phyloP scores from a whole-genome alignment of 2,113 vertebrate species.

The Ceuthmochares aereus region DNA sequence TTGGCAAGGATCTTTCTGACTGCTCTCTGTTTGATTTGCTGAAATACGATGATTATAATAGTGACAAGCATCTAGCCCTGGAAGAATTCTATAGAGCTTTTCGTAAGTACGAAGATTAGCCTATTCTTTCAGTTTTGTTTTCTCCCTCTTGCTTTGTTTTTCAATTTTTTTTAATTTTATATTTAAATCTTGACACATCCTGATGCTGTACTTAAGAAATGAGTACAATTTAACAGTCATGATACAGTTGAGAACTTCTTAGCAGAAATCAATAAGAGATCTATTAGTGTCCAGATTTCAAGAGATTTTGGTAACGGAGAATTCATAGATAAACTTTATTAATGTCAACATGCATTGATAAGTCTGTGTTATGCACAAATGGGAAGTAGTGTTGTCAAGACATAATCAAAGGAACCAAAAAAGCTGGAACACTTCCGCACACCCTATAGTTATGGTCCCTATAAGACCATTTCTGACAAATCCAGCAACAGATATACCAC shows the following conservation, averaged over 20 bases:
- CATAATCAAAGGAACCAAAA: rapidly evolving
- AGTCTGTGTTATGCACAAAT: background rate
- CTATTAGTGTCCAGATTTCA: background rate
- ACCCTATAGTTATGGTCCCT: background rate
- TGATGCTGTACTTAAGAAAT: background rate
- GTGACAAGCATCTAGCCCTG: constrained; percentile 86
- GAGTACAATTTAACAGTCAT: background rate
- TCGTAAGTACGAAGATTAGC: constrained; percentile 80
- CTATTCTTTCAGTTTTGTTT: background rate
- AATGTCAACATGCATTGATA: background rate
- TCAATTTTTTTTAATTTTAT: background rate
- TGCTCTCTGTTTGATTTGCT: constrained; percentile 93
- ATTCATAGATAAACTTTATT: background rate
- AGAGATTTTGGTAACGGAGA: background rate
- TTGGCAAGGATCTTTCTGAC: constrained; percentile 83
- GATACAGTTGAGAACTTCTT: background rate
- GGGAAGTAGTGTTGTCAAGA: background rate
- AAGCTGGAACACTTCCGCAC: background rate
- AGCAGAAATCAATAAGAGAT: background rate
- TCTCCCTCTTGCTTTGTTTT: background rate
- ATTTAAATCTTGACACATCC: background rate
- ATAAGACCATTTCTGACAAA: background rate
- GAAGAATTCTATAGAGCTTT: constrained; percentile 95
- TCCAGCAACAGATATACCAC: background rate
- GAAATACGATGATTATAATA: constrained; percentile 90